These are phyloP conservation scores for Mercenaria mercenaria DNA, from an alignment of 1,140 invertebrate genomes.

Conservation along the genomic window DNA sequence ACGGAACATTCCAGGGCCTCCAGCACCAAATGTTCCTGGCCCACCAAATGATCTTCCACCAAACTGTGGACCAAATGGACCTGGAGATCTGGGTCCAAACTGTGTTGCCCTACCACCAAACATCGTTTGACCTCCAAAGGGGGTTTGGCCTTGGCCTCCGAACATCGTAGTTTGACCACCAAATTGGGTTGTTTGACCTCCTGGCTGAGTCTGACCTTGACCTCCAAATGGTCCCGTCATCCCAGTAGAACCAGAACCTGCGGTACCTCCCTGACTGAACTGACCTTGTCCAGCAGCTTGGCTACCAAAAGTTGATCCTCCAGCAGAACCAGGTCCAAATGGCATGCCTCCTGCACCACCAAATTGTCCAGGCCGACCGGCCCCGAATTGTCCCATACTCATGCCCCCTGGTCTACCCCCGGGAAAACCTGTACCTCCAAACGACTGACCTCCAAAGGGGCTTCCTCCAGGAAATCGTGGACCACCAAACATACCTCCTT, in stretches of 20 bases:
- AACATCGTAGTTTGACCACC: not conserved
- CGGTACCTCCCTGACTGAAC: not conserved
- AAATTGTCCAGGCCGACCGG: not conserved
- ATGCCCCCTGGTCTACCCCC: slow-evolving; percentile 4
- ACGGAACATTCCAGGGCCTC: not conserved
- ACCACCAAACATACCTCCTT: not conserved
- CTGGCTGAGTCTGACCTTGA: not conserved
- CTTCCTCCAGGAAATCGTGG: not conserved
- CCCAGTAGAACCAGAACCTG: not conserved
- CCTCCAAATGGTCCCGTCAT: slow-evolving; percentile 13
- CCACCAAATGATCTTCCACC: slow-evolving; percentile 44
- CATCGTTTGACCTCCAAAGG: slow-evolving; percentile 6
- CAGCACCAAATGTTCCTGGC: not conserved
- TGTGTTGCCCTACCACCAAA: not conserved
- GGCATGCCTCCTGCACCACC: not conserved
- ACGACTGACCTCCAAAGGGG: not conserved
- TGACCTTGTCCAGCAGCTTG: not conserved
- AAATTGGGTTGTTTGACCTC: not conserved
- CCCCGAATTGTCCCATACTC: slow-evolving; percentile 1
- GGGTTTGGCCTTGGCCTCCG: slow-evolving; percentile 8
- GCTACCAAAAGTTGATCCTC: not conserved
- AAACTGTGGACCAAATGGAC: slow-evolving; percentile 32
- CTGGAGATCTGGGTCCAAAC: not conserved
- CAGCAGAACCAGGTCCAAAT: not conserved
- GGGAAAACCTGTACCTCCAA: not conserved